phyloP scores from a whole-genome alignment of 2,888 invertebrate genomes.

The Apantesis nais region DNA sequence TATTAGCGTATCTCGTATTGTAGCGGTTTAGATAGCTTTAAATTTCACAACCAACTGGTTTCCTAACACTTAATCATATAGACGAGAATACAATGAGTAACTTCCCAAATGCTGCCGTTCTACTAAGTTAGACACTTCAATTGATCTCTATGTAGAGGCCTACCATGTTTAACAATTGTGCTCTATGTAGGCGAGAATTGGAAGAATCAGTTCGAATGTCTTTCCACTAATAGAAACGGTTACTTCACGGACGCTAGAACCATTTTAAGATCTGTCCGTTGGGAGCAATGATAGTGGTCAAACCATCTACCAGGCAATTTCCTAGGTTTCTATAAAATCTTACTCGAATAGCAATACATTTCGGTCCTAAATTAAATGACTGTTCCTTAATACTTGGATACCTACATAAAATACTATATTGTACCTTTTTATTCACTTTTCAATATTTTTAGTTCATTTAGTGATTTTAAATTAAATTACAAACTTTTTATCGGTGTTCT shows the following conservation, averaged over 20 bases:
- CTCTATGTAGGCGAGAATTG: neutral
- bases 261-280: neutral
- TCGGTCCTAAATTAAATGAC: neutral
- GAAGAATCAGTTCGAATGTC: neutral
- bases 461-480: neutral
- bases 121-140: neutral
- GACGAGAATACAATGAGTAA: neutral
- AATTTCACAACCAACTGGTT: neutral
- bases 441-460: neutral
- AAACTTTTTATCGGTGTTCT: constrained; percentile 16
- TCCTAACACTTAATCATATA: neutral
- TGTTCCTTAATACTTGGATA: neutral
- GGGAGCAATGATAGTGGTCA: neutral
- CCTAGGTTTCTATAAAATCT: neutral
- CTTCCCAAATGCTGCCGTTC: neutral
- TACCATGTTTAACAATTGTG: neutral
- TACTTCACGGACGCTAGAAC: neutral
- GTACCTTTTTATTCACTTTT: neutral
- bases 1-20: neutral
- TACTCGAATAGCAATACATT: neutral
- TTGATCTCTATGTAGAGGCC: neutral
- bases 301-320: neutral
- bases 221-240: neutral
- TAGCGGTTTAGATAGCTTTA: neutral
- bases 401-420: neutral